These are phyloP conservation scores for Serranus cabrilla DNA, from an alignment of 2,797 vertebrate genomes.

Conservation along the genomic window DNA sequence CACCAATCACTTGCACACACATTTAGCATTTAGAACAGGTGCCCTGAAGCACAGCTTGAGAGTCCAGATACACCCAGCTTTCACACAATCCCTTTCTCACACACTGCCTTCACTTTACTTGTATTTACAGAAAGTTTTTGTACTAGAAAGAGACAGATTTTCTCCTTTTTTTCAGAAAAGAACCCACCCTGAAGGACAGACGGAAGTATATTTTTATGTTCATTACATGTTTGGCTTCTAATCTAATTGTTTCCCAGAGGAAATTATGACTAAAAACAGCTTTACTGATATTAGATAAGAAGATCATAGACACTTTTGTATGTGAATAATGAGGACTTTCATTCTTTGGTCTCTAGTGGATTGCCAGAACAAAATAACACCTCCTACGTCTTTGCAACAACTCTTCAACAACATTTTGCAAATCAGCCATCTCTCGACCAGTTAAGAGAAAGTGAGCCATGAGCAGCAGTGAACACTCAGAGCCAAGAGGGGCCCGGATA, in stretches of 20 bases:
- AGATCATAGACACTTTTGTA: conserved; percentile 48
- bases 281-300: conserved; percentile 50
- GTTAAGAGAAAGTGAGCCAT: conserved; percentile 26
- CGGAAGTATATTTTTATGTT: conserved; percentile 18
- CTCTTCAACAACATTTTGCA: conserved; percentile 55
- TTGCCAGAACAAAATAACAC: conserved; percentile 73
- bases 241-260: conserved; percentile 46
- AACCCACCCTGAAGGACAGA: conserved; percentile 17
- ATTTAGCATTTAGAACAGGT: conserved; percentile 75
- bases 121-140: conserved; percentile 43
- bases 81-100: conserved; percentile 69
- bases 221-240: conserved; percentile 35
- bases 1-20: conserved; percentile 52
- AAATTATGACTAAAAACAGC: conserved; percentile 39
- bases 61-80: conserved; percentile 61
- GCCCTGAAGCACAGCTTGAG: conserved; percentile 64
- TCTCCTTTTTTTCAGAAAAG: not conserved
- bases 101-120: conserved; percentile 42
- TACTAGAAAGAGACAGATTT: conserved; percentile 15
- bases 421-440: conserved; percentile 48
- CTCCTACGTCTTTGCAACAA: conserved; percentile 62
- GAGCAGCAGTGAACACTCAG: conserved; percentile 30
- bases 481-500: conserved; percentile 39
- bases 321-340: conserved; percentile 65
- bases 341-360: conserved; percentile 53